Percentiles rank a stretch among this genome's conserved stretches.
Evolutionary conservation across 2,797 vertebrate genomes (phyloP).

Genomic region (Todus mexicanus): DNA sequence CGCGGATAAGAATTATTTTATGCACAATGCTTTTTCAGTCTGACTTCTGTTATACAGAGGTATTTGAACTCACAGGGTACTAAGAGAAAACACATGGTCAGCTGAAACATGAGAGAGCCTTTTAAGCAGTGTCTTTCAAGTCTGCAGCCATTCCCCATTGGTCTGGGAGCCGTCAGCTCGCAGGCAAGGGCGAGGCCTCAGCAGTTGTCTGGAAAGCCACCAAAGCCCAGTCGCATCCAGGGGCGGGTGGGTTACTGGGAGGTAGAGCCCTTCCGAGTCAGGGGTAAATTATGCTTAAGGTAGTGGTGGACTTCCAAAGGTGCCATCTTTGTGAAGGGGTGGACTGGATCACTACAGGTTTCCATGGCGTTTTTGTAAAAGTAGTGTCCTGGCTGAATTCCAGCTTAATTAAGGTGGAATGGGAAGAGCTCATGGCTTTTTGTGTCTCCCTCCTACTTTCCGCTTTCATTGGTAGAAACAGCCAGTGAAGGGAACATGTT

Average conservation of each 20-base stretch:
- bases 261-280: background rate
- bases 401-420: background rate
- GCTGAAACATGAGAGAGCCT: constrained; percentile 66
- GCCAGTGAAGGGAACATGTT: background rate
- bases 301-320: background rate
- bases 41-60: constrained; percentile 67
- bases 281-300: background rate
- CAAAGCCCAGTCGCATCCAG: accelerated
- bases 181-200: background rate
- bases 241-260: background rate
- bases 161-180: constrained; percentile 24
- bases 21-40: constrained; percentile 67
- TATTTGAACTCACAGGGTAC: constrained; percentile 65
- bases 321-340: background rate
- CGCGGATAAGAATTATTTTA: constrained; percentile 44
- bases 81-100: constrained; percentile 71
- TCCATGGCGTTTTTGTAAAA: background rate
- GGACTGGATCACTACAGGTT: background rate
- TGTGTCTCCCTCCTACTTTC: background rate
- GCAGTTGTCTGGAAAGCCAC: background rate
- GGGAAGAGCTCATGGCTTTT: background rate
- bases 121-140: constrained; percentile 67
- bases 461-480: constrained; percentile 9
- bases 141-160: constrained; percentile 54
- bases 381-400: background rate